phyloP scores from a whole-genome alignment of 2,888 invertebrate species.

The Microplitis deprimator region DNA sequence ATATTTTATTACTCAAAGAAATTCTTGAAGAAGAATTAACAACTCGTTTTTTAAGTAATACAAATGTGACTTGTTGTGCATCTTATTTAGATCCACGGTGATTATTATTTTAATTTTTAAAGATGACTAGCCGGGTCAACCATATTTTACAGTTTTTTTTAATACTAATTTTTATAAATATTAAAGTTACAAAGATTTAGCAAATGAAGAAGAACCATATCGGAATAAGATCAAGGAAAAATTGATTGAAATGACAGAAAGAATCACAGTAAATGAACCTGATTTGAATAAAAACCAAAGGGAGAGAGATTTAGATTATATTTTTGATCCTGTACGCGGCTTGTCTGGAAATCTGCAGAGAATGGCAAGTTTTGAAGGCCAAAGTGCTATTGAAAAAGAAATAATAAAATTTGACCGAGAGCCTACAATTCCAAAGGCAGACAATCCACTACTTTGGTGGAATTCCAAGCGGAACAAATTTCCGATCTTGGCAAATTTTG shows the following conservation, averaged over 20 bases:
- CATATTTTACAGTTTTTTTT: too few relatives aligned
- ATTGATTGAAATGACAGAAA: neutral
- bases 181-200: neutral
- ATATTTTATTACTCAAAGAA: too few relatives aligned
- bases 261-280: neutral
- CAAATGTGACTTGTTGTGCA: too few relatives aligned
- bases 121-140: too few relatives aligned
- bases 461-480: conserved; percentile 8
- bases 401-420: neutral
- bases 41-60: too few relatives aligned
- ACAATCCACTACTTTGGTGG: neutral
- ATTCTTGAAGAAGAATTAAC: too few relatives aligned
- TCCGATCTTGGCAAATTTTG: conserved; percentile 21
- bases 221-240: neutral
- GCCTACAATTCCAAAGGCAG: neutral
- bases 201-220: neutral
- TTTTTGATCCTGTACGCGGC: neutral
- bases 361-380: neutral
- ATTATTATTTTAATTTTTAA: too few relatives aligned
- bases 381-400: neutral
- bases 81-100: too few relatives aligned
- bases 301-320: neutral
- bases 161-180: neutral
- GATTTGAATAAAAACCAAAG: neutral
- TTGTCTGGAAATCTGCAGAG: neutral